These are phyloP conservation scores for Ridgeia piscesae DNA, from an alignment of 1,140 invertebrate species.

Conservation along the genomic window DNA sequence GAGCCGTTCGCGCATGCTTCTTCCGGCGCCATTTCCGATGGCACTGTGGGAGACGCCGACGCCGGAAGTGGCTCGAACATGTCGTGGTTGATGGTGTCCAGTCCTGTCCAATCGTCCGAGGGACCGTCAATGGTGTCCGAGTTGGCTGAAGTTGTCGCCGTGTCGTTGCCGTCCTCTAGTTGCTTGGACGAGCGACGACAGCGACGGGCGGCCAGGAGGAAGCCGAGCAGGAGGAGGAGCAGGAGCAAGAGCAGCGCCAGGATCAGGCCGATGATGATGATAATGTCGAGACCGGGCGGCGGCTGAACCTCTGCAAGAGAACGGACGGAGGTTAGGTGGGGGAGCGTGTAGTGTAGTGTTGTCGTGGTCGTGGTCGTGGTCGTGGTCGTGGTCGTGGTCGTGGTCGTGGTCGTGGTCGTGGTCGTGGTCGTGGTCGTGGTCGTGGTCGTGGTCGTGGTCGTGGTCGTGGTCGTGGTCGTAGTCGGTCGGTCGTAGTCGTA, in stretches of 20 bases:
- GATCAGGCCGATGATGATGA: background rate
- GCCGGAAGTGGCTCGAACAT: background rate
- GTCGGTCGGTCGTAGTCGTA: too few relatives aligned
- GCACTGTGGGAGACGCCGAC: background rate
- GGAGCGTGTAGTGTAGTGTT: background rate
- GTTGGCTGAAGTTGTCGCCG: background rate
- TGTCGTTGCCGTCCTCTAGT: background rate
- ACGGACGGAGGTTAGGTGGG: background rate
- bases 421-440: too few relatives aligned
- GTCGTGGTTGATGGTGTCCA: background rate
- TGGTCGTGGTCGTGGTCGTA: too few relatives aligned
- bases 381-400: too few relatives aligned
- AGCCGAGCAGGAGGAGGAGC: background rate
- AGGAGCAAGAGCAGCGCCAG: background rate
- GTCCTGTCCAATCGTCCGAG: background rate
- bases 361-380: too few relatives aligned
- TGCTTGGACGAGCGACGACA: background rate
- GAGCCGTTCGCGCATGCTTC: background rate
- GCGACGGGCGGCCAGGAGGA: background rate
- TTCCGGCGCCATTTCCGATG: background rate
- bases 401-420: too few relatives aligned
- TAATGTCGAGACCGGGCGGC: background rate
- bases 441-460: too few relatives aligned
- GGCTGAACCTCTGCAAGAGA: background rate
- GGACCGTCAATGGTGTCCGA: background rate